Evolutionary conservation across 1,140 invertebrate species (phyloP).

Genomic region (Drosophila ficusphila): DNA sequence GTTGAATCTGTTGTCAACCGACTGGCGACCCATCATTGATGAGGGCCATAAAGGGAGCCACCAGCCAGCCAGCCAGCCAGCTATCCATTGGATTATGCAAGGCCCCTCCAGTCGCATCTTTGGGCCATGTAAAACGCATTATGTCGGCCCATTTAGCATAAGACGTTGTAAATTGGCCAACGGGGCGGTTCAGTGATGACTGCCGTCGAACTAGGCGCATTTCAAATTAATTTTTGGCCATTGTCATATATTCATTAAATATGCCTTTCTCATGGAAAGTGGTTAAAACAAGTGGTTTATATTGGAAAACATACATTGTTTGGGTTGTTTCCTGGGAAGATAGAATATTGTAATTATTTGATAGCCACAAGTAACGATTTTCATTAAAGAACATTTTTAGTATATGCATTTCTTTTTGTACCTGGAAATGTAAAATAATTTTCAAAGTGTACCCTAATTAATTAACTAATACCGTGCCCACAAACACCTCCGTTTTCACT

Average conservation of each 20-base stretch:
- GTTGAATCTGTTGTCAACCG: slow-evolving; percentile 40
- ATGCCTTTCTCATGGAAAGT: too few relatives aligned
- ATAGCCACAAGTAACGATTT: too few relatives aligned
- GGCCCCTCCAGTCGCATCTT: background rate
- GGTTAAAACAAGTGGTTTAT: too few relatives aligned
- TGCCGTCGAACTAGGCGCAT: background rate
- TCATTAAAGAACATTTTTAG: too few relatives aligned
- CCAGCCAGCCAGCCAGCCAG: too few relatives aligned
- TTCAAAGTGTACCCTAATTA: background rate
- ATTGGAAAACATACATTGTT: too few relatives aligned
- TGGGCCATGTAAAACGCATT: slow-evolving; percentile 5
- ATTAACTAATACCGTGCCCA: background rate
- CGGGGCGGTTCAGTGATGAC: slow-evolving; percentile 15
- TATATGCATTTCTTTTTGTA: too few relatives aligned
- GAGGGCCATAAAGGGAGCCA: slow-evolving; percentile 4
- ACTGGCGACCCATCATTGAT: slow-evolving; percentile 5
- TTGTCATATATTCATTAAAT: too few relatives aligned
- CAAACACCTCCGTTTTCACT: background rate
- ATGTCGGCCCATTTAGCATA: slow-evolving; percentile 15
- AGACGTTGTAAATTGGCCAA: slow-evolving; percentile 35
- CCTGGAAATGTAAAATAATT: too few relatives aligned
- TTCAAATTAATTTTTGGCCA: too few relatives aligned
- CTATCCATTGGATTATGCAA: slow-evolving; percentile 16
- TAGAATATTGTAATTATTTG: too few relatives aligned
- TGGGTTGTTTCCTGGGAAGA: too few relatives aligned